Conservation (phyloP, 1,140 invertebrate genomes). For the Sinella curviseta region DNA sequence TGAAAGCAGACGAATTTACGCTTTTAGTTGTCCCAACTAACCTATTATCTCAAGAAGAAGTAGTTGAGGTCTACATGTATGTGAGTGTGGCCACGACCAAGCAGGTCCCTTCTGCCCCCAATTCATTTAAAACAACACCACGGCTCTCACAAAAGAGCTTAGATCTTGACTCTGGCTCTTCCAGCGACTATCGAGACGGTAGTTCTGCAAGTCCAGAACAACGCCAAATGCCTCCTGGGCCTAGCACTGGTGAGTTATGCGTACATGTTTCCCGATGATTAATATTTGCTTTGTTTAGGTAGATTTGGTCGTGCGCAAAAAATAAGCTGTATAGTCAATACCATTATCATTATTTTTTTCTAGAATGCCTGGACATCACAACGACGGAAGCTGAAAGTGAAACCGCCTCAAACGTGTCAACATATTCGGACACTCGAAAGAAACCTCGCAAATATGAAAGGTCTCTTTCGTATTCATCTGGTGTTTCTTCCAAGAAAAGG, state of each 20-base stretch:
- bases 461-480: background rate
- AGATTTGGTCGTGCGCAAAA: too few relatives aligned
- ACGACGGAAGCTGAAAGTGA: constrained; percentile 8
- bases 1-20: background rate
- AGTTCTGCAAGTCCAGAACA: background rate
- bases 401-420: background rate
- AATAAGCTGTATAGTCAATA: too few relatives aligned
- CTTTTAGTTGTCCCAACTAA: background rate
- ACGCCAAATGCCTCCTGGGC: background rate
- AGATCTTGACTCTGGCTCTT: background rate
- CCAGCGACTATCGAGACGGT: background rate
- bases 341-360: background rate
- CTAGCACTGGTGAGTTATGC: too few relatives aligned
- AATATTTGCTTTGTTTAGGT: too few relatives aligned
- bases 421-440: background rate
- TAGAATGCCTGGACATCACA: background rate
- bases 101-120: too few relatives aligned
- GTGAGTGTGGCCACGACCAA: background rate
- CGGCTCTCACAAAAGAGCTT: background rate
- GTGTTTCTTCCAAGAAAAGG: background rate
- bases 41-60: background rate
- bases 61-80: background rate
- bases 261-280: too few relatives aligned
- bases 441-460: background rate
- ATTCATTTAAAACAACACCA: background rate